Evolutionary conservation across 1,140 invertebrate genomes (phyloP), one percentile per base, ranked within the genome.

Genomic region (Planococcus citri): DNA sequence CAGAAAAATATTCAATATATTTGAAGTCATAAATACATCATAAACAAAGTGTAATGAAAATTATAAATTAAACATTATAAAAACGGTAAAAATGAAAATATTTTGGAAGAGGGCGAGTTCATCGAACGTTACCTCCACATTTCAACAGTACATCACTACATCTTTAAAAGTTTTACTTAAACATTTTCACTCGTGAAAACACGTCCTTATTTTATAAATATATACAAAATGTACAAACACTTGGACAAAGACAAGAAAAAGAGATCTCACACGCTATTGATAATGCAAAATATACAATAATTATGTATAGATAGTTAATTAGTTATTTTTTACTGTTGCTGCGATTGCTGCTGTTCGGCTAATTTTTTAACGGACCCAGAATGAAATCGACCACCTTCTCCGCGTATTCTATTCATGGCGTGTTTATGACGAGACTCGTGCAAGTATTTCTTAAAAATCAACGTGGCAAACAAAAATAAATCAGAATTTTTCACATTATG

Each of bases 341-440:
- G 70, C 29, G 64, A 41, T 22, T 64, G 68, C 57, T 72, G 69
- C n/a, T 70, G 71, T 29, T 60, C 24, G 9, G 27, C 27, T 70
- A 72, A 27, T 72, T 85, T 85, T 73, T 86, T 86, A 0, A 84
- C 83, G 71, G 85, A 85, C 25, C 87, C 87, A 22, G 92, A 91
- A 78, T 94, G 90, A 76, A 99, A 99, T 70, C 96, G 83, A 0
- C 97, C 97, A 67, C 96, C 97, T 81, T 96, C 94, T 6, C 96
- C 96, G 70, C 97, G 82, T 74, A 95, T 90, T 76, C 97, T 84
- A 78, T 98, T 99, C 91, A 98, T 94, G 0, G 97, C 97, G 78
- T 99, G 97, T 74, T 90, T 83, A 81, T 99, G 97, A 70, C 97
- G 82, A 10, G 95, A 98, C 81, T 98, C 96, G 75, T 99, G 96